Evolutionary conservation across 2,888 invertebrate genomes (phyloP).

Genomic region (Hyposoter didymator): DNA sequence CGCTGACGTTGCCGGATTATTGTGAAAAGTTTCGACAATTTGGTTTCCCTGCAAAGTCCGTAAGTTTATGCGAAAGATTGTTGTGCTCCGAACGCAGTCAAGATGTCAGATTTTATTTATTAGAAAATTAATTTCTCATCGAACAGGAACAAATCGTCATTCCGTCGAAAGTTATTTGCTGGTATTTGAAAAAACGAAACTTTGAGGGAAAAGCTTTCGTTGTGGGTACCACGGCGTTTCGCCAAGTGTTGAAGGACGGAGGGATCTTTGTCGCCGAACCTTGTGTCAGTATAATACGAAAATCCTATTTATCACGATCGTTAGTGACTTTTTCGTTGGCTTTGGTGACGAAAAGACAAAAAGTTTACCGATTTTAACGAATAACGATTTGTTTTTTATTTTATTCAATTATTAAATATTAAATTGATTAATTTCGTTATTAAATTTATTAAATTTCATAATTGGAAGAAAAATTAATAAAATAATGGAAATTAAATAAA

Average conservation of each 20-base stretch:
- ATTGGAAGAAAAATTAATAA: too few species aligned
- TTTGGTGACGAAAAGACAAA: background rate
- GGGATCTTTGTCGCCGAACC: slow-evolving; percentile 84
- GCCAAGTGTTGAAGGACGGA: slow-evolving; percentile 81
- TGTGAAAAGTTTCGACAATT: slow-evolving; percentile 77
- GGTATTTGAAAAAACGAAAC: slow-evolving; percentile 85
- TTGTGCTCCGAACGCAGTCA: background rate
- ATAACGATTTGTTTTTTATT: too few species aligned
- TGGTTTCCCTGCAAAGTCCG: slow-evolving; percentile 77
- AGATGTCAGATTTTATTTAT: background rate
- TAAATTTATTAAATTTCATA: too few species aligned
- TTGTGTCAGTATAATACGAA: slow-evolving; percentile 69
- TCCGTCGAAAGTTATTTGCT: slow-evolving; percentile 85
- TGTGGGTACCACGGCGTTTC: slow-evolving; percentile 83
- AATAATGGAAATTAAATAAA: too few species aligned
- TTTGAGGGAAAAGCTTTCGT: slow-evolving; percentile 85
- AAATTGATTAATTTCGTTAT: too few species aligned
- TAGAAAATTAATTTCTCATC: background rate
- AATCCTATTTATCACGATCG: background rate
- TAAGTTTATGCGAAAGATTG: slow-evolving; percentile 70
- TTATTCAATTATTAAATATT: too few species aligned
- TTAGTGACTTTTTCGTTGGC: too few species aligned
- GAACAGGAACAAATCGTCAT: slow-evolving; percentile 84
- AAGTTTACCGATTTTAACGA: background rate
- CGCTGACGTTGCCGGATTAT: slow-evolving; percentile 81